Evolutionary conservation across 2,888 invertebrate genomes (phyloP).

Genomic region (Eilema griseolum): DNA sequence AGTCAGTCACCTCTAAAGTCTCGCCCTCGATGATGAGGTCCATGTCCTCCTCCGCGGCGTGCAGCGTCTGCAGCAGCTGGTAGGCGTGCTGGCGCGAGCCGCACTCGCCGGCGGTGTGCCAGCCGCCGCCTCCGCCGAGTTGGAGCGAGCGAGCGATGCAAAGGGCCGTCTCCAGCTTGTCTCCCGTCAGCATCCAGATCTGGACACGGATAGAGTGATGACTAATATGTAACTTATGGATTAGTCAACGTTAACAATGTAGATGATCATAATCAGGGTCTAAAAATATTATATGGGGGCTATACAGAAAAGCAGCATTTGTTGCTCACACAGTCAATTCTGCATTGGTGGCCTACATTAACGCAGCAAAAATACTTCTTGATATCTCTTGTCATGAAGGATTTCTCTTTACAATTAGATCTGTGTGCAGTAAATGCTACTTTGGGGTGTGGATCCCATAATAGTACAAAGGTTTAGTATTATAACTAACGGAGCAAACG

Average conservation of each 20-base stretch:
- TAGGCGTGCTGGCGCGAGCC: conserved; percentile 65
- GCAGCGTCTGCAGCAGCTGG: conserved; percentile 63
- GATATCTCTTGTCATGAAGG: no score
- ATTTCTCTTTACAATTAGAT: no score
- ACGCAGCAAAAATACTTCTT: no score
- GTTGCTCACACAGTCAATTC: no score
- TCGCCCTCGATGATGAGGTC: conserved; percentile 83
- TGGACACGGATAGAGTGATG: no score
- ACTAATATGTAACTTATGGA: background rate
- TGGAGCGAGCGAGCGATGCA: conserved; percentile 99
- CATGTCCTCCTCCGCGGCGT: conserved; percentile 50
- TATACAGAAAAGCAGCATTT: no score
- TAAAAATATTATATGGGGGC: no score
- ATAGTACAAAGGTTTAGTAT: background rate
- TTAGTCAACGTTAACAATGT: background rate
- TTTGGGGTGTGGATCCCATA: no score
- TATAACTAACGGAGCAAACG: background rate
- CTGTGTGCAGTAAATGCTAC: no score
- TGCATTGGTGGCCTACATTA: no score
- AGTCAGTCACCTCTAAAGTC: conserved; percentile 71
- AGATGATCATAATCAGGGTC: no score
- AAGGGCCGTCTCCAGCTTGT: conserved; percentile 98
- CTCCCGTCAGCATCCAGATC: conserved; percentile 98
- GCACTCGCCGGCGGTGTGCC: conserved; percentile 66
- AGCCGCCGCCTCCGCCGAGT: conserved; percentile 82